These are phyloP conservation scores for Potamilus streckersoni DNA, from an alignment of 1,140 invertebrate species.

Conservation along the genomic window DNA sequence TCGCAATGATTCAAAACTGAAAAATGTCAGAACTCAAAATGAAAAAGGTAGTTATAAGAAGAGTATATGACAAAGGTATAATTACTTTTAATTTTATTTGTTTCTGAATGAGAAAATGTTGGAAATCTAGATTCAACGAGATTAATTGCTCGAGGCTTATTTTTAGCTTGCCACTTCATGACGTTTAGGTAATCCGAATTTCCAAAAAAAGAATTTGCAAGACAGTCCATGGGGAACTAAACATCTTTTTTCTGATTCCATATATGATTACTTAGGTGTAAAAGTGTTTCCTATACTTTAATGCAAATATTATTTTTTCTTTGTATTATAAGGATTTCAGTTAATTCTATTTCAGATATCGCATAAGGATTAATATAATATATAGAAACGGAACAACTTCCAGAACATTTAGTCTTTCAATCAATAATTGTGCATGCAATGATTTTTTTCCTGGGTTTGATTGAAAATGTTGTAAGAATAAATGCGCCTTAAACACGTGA, in stretches of 20 bases:
- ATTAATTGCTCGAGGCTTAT: constrained; percentile 36
- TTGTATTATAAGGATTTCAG: no score
- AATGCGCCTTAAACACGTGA: no score
- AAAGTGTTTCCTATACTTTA: neutral
- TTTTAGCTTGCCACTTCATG: constrained; percentile 40
- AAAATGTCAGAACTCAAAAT: no score
- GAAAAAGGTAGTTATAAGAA: no score
- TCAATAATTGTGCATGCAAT: no score
- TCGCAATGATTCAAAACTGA: no score
- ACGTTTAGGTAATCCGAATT: constrained; percentile 64
- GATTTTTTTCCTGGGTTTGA: no score
- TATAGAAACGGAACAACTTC: no score
- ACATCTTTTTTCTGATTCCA: constrained; percentile 34
- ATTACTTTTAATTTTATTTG: constrained; percentile 31
- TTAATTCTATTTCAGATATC: no score
- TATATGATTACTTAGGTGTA: neutral
- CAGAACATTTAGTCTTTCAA: no score
- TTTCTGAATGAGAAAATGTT: constrained; percentile 39
- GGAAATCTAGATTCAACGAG: constrained; percentile 37
- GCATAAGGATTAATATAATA: no score
- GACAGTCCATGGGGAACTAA: constrained; percentile 59
- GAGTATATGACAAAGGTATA: neutral
- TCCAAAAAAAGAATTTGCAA: constrained; percentile 51
- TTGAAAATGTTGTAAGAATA: no score
- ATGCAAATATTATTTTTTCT: neutral